phyloP scores from a whole-genome alignment of 1,140 invertebrate species.

The Lasioglossum baleicum region DNA sequence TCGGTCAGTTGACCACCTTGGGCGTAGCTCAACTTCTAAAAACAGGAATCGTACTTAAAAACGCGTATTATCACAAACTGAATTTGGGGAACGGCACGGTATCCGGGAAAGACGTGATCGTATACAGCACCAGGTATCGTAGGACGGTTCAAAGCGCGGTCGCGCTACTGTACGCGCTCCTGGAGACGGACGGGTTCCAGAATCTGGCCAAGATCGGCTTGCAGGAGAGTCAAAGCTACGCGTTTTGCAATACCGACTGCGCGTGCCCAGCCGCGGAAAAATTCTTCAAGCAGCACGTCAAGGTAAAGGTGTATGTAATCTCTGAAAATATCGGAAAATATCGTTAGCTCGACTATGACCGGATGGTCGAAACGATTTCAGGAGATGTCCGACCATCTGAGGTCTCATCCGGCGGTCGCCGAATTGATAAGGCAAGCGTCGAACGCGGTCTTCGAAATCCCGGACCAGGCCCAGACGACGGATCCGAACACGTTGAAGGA shows the following conservation, averaged over 20 bases:
- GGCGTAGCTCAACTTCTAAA: conserved; percentile 88
- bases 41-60: conserved; percentile 86
- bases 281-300: conserved; percentile 80
- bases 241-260: conserved; percentile 92
- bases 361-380: conserved; percentile 53
- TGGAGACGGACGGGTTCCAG: conserved; percentile 82
- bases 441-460: conserved; percentile 83
- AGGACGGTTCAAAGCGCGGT: conserved; percentile 94
- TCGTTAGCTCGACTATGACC: not conserved
- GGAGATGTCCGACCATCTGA: conserved; percentile 80
- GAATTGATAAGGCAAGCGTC: conserved; percentile 84
- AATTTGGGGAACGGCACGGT: conserved; percentile 78
- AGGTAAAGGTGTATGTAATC: conserved; percentile 59
- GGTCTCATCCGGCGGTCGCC: conserved; percentile 85
- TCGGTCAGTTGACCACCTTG: conserved; percentile 81
- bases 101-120: conserved; percentile 83
- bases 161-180: conserved; percentile 88
- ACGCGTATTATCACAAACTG: conserved; percentile 84
- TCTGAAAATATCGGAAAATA: too few species aligned
- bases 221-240: conserved; percentile 88
- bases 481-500: conserved; percentile 89
- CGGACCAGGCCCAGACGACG: conserved; percentile 81
- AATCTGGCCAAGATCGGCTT: conserved; percentile 80
- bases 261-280: conserved; percentile 88
- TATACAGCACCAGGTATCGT: conserved; percentile 91